Evolutionary conservation across 1,140 invertebrate genomes (phyloP).

Genomic region (Phortica variegata): DNA sequence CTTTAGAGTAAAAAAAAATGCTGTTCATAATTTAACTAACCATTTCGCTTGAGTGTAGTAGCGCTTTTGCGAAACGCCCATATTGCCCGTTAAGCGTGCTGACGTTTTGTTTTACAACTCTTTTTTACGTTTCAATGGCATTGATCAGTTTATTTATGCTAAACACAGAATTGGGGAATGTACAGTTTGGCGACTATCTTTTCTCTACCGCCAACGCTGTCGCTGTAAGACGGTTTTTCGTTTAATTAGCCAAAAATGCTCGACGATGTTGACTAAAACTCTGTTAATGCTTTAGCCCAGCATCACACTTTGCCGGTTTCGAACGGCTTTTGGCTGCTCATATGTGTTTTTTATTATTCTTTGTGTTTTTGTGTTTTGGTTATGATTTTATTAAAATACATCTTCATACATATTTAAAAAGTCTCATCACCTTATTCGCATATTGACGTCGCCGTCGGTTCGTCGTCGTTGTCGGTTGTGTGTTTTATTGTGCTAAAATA

Average conservation of each 20-base stretch:
- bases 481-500: constrained; percentile 34
- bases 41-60: background rate
- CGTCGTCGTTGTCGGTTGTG: constrained; percentile 9
- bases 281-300: background rate
- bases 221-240: constrained; percentile 10
- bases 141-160: background rate
- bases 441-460: constrained; percentile 12
- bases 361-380: constrained; percentile 16
- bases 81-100: background rate
- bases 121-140: background rate
- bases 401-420: constrained; percentile 8
- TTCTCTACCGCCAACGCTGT: constrained; percentile 13
- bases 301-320: constrained; percentile 28
- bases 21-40: background rate
- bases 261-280: background rate
- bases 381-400: constrained; percentile 27
- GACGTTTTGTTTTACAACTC: background rate
- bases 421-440: constrained; percentile 14
- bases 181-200: too few species aligned
- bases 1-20: background rate
- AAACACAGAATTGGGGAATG: background rate
- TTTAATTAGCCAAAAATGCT: background rate
- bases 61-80: background rate
- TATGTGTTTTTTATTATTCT: constrained; percentile 6
- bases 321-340: constrained; percentile 23